Base-by-base conservation (phyloP, 2,113 vertebrate species). In the Passerina amoena region DNA sequence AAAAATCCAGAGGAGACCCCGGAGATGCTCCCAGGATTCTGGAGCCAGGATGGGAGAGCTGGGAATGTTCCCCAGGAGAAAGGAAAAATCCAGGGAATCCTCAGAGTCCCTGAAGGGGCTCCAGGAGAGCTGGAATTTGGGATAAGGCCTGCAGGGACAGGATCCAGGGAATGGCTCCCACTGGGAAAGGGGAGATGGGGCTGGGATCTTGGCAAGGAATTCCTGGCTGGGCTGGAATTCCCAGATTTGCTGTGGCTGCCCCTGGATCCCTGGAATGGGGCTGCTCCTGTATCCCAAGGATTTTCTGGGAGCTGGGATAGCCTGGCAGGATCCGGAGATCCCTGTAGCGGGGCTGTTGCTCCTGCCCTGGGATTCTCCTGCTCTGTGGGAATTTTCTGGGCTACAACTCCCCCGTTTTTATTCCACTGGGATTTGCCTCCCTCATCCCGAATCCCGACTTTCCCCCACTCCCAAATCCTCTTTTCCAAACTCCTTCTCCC, bases 261-360 rank as follows among this genome's bases (percentile, higher is more conserved):
- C 40, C 42, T 47, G 51, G 8, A 68, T 48, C 40, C 30, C 53
- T 48, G 64, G 44, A 31, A 7, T 15, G 28, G 2, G 16, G 15
- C 22, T 31, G 4, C 11, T 38, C 11, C 21, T 25, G 7, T 33
- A 25, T 38, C 28, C 50, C n/a, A 66, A 11, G 7, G 33, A 53
- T 64, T 35, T 22, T n/a, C 12, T 35, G 57, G 17, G 2, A 30
- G 38, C 10, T 40, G 44, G 57, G 47, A 64, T 2, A 64, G 3
- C 47, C 51, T 22, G 23, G 20, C 10, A 63, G 40, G 40, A 42
- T 15, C 40, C 40, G 15, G 40, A 15, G 4, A 22, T 53, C 11
- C 40, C 27, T 56, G 50, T 38, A 35, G 3, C 1, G 0, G 11
- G 2, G 28, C n/a, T 38, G 53, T 3, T 59, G 7, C 10, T 82